Percentiles rank a stretch among this genome's conserved stretches.
Conservation (phyloP, 2,888 invertebrate genomes). For the Ditylenchus weischeri region DNA sequence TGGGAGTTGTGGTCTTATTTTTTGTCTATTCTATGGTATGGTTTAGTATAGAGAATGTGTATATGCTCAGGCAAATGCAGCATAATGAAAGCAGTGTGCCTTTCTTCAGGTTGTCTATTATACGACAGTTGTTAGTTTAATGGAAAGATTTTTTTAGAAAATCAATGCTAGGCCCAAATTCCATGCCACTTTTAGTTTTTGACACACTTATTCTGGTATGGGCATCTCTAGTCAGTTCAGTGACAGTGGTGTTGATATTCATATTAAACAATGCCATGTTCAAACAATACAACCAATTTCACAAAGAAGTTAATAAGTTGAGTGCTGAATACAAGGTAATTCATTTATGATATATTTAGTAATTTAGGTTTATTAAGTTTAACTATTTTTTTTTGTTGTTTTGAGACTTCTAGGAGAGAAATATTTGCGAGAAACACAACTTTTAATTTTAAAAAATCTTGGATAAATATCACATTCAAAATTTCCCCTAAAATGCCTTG, state of each 20-base stretch:
- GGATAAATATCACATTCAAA: too few species aligned
- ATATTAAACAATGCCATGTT: slow-evolving; percentile 5
- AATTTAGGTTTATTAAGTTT: too few species aligned
- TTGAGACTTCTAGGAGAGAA: too few species aligned
- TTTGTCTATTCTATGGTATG: slow-evolving; percentile 6
- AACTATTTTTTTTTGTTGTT: too few species aligned
- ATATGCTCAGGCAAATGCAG: not conserved
- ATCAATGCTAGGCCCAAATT: not conserved
- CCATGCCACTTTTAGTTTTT: not conserved
- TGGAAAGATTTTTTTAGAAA: slow-evolving; percentile 1
- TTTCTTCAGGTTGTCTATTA: not conserved
- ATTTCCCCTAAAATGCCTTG: too few species aligned
- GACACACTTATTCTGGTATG: slow-evolving; percentile 3
- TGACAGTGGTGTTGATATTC: not conserved
- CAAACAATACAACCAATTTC: slow-evolving; percentile 7
- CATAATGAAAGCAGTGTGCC: not conserved
- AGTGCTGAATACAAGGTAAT: not conserved
- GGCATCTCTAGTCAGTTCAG: slow-evolving; percentile 2
- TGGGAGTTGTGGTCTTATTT: not conserved
- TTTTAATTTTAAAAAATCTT: too few species aligned
- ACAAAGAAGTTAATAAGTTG: not conserved
- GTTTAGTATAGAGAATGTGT: not conserved
- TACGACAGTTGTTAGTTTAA: not conserved
- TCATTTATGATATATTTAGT: not conserved
- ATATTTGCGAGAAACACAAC: too few species aligned